Conservation (phyloP, 2,797 vertebrate genomes). For the Macropus fuliginosus region DNA sequence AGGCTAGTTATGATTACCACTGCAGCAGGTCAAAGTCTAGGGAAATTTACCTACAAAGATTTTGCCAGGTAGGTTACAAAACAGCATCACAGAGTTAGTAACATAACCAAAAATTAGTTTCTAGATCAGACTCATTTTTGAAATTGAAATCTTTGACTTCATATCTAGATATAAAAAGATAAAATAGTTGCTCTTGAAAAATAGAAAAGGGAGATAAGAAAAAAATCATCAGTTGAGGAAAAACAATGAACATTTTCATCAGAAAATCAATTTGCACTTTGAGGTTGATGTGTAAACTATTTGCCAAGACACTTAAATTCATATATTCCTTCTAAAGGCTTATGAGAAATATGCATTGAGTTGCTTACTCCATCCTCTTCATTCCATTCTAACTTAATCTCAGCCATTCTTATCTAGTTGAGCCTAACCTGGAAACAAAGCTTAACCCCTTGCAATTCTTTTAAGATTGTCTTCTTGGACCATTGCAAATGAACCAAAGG, state of each 20-base stretch:
- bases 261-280: slow-evolving; percentile 43
- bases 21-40: background rate
- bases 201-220: slow-evolving; percentile 35
- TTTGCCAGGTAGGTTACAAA: background rate
- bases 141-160: background rate
- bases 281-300: slow-evolving; percentile 10
- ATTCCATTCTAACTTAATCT: background rate
- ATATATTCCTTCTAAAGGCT: fast-evolving
- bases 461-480: background rate
- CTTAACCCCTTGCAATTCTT: fast-evolving
- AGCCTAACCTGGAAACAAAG: background rate
- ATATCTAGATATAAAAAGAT: background rate
- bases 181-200: slow-evolving; percentile 58
- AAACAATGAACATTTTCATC: background rate
- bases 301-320: background rate
- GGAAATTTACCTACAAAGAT: background rate
- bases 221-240: slow-evolving; percentile 25
- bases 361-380: background rate
- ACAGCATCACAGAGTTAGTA: background rate
- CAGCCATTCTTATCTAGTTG: fast-evolving
- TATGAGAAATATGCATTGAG: background rate
- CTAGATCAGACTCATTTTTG: background rate
- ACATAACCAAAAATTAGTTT: background rate
- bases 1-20: background rate
- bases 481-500: background rate